Evolutionary conservation across 2,888 invertebrate species (phyloP), one percentile per base, ranked within the genome.

Genomic region (Apamea anceps): DNA sequence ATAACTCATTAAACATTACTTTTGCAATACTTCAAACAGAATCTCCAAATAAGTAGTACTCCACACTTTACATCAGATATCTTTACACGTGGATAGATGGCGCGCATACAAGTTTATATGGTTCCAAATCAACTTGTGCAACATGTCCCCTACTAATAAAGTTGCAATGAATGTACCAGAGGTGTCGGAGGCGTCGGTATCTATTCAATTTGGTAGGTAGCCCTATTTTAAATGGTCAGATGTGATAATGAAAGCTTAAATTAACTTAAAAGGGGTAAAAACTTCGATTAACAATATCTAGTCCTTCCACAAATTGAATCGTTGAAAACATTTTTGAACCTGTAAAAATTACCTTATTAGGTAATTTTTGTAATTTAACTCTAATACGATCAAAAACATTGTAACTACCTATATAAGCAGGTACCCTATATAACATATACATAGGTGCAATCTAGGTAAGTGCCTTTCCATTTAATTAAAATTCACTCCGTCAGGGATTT

Each of bases 111-210:
- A 13, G 6, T 18, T 18, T 18, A 60, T 15, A 6, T 32, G 4
- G 18, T 42, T 42, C 10, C 32, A 54, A 62, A 51, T 8, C 0
- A 48, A 57, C 5, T 32, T 37, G 32, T 37, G 51, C 21, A 13
- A 13, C 13, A 32, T 13, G 28, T 28, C 28, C 28, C n/a, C n/a
- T 1, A 15, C 12, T 63, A 25, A 13, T 13, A 25, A 21, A 60
- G 42, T 51, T 63, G 18, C 63, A 0, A 70, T 21, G 15, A 67
- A 45, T 21, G 5, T 25, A 32, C 37, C 7, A 71, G 66, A 77
- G 76, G 18, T 82, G 83, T 77, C 83, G 32, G 1, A 76, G 75
- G 18, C 76, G 81, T 67, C 77, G 25, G 3, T 60, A 60, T 25
- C 18, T 75, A 42, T 66, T 66, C 6, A 65, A 37, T 66, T 32